Conservation (phyloP, 2,888 invertebrate species). For the Tillus elongatus region DNA sequence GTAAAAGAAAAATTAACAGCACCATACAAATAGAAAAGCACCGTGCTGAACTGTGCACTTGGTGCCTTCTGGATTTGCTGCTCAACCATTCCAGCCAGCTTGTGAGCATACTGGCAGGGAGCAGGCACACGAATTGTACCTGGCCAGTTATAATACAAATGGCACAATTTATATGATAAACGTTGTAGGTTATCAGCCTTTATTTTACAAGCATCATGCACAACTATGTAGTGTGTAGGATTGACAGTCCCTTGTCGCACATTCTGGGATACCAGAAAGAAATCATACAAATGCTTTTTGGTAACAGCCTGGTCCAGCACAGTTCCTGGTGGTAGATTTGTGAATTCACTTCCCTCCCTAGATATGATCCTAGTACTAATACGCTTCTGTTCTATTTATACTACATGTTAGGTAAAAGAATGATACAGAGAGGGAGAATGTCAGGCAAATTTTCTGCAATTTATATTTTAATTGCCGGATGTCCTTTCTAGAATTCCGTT, state of each 20-base stretch:
- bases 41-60: constrained; percentile 48
- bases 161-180: constrained; percentile 80
- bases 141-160: constrained; percentile 93
- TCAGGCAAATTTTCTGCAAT: too few relatives aligned
- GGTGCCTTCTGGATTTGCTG: constrained; percentile 64
- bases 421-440: too few relatives aligned
- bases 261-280: constrained; percentile 79
- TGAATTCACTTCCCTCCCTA: too few relatives aligned
- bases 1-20: constrained; percentile 4
- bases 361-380: too few relatives aligned
- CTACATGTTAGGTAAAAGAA: too few relatives aligned
- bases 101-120: constrained; percentile 86
- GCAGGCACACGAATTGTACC: constrained; percentile 90
- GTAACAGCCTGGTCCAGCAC: constrained; percentile 77
- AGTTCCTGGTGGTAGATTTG: constrained; percentile 83
- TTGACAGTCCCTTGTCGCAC: constrained; percentile 84
- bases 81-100: constrained; percentile 79
- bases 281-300: constrained; percentile 70
- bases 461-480: too few relatives aligned
- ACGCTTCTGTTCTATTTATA: too few relatives aligned
- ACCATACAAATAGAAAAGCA: constrained; percentile 60
- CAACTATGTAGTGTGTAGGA: constrained; percentile 83
- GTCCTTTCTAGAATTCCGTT: too few relatives aligned
- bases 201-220: constrained; percentile 61
- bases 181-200: constrained; percentile 75